Evolutionary conservation across 2,113 vertebrate genomes (phyloP).

Genomic region (Sphaerodactylus townsendi): DNA sequence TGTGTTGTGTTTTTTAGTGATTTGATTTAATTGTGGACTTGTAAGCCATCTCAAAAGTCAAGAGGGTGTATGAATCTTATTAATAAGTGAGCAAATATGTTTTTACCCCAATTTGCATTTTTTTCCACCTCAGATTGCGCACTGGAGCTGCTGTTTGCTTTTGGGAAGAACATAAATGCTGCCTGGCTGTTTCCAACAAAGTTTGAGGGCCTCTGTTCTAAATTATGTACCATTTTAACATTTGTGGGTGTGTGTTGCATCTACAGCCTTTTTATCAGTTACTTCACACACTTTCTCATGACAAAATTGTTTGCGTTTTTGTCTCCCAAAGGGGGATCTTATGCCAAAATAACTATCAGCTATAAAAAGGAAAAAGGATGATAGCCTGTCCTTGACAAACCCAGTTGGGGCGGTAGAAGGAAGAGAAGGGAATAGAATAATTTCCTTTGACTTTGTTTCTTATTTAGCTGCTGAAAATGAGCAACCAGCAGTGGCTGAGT

Average conservation of each 20-base stretch:
- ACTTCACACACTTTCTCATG: slow-evolving; percentile 9
- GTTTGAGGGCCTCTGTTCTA: background rate
- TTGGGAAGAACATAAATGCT: too few species aligned
- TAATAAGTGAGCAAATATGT: too few species aligned
- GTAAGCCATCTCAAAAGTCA: too few species aligned
- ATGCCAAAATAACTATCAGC: slow-evolving; percentile 25
- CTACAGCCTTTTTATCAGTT: background rate
- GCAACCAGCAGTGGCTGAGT: slow-evolving; percentile 14
- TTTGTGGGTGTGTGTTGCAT: background rate
- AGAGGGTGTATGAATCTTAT: too few species aligned
- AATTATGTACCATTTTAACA: background rate
- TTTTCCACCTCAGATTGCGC: too few species aligned
- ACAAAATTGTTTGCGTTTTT: slow-evolving; percentile 35
- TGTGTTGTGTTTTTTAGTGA: too few species aligned
- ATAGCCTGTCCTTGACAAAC: slow-evolving; percentile 61
- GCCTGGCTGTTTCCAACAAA: background rate
- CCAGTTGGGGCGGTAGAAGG: background rate
- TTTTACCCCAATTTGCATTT: too few species aligned
- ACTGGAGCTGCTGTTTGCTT: too few species aligned
- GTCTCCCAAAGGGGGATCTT: slow-evolving; percentile 15
- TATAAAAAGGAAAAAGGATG: slow-evolving; percentile 49
- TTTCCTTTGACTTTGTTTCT: slow-evolving; percentile 60
- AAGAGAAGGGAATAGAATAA: background rate
- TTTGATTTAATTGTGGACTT: too few species aligned
- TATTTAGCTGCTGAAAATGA: slow-evolving; percentile 28